These are phyloP conservation scores for Aspidiotus destructor DNA, from an alignment of 2,888 invertebrate species.

Conservation along the genomic window DNA sequence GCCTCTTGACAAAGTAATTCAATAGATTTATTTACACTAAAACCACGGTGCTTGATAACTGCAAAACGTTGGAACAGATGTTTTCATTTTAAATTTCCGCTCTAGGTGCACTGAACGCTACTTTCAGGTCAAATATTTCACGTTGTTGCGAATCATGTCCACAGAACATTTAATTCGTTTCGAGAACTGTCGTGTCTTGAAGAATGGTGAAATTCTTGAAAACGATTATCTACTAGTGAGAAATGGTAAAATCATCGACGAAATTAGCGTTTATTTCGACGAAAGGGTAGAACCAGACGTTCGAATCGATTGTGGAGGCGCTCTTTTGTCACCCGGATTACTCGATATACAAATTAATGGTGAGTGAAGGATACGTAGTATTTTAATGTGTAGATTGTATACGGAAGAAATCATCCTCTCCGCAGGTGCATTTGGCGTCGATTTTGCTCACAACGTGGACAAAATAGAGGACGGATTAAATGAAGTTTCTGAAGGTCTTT, in stretches of 20 bases:
- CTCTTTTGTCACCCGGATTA: conserved; percentile 84
- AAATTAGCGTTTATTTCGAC: conserved; percentile 84
- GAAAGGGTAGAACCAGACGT: conserved; percentile 64
- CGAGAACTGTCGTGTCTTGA: conserved; percentile 65
- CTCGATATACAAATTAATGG: conserved; percentile 98
- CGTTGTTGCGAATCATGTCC: too few species aligned
- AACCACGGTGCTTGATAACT: too few species aligned
- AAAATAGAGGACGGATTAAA: conserved; percentile 60
- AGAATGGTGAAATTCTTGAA: conserved; percentile 59
- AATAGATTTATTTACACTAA: too few species aligned
- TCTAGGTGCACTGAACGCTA: too few species aligned
- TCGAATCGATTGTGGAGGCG: conserved; percentile 65
- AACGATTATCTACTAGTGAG: conserved; percentile 82
- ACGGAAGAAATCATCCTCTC: conserved; percentile 27
- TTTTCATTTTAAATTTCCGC: too few species aligned
- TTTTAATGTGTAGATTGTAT: too few species aligned
- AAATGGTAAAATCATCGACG: conserved; percentile 75
- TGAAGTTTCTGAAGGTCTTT: conserved; percentile 67
- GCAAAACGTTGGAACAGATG: too few species aligned
- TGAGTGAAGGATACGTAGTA: conserved; percentile 43
- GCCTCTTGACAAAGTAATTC: too few species aligned
- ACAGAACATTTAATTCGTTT: conserved; percentile 17
- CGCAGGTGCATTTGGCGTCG: conserved; percentile 83
- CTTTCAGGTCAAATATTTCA: too few species aligned
- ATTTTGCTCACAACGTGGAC: conserved; percentile 69